Base-by-base conservation (phyloP, 2,113 vertebrate species). In the Zosterops lateralis region DNA sequence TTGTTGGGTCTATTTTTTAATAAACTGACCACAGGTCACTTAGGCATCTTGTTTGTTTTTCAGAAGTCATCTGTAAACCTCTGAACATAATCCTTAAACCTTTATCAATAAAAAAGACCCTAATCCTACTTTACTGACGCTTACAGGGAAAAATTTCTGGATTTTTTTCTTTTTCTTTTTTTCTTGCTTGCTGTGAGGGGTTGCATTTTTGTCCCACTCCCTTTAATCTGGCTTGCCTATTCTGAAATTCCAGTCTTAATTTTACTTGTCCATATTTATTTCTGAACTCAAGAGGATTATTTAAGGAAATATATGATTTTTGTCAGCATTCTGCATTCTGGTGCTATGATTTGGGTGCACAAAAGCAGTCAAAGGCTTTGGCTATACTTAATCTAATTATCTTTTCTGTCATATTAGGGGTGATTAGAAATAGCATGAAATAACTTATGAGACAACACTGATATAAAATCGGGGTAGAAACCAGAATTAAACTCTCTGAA, bases 301-400 rank as follows among this genome's bases (percentile, higher is more conserved):
- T 80, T 73, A 14, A 61, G 14, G 48, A 66, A 70, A 38, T n/a
- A 10, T 1, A 17, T 60, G 50, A 48, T 66, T 60, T 93, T 36
- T 48, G 34, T 66, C 71, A 72, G 21, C 14, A 19, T 80, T 74
- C 70, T 47, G 31, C 12, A 14, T 76, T 64, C 84, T 65, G 18
- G 6, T 36, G 26, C 40, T 42, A 22, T 10, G 19, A 38, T 73
- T 62, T 61, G 34, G 19, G 9, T 50, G 42, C 28, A 45, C 12
- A 44, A 47, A 83, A 79, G n/a, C 61, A 58, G 47, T 45, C 47
- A 61, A 92, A 92, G 68, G 8, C 42, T 86, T 76, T 80, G 50
- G 13, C 38, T 77, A 4, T 3, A 6, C 14, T 58, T 81, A 60
- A 70, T 67, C 36, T 42, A 36, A 29, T 24, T 48, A 29, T 40